A percentile compares a stretch with the other conserved stretches of the same genome.
Evolutionary conservation across 2,888 invertebrate species (phyloP).

Genomic region (Nomada ferruginata): DNA sequence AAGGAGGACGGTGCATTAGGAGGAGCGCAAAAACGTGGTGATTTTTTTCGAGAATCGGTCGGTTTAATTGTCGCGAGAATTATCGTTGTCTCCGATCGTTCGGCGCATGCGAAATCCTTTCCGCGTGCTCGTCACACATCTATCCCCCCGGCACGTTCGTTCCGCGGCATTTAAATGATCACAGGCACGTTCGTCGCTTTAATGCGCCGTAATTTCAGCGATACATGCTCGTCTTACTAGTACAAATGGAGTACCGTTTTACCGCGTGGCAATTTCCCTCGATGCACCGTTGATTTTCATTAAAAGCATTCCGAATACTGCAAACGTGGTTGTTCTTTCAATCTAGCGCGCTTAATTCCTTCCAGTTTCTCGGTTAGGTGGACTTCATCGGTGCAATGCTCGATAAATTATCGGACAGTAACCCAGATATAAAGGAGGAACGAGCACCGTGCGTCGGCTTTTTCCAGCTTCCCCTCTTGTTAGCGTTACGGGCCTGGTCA

Average conservation of each 20-base stretch:
- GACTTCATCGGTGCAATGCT: slow-evolving; percentile 17
- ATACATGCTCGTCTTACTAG: slow-evolving; percentile 42
- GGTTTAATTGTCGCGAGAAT: slow-evolving; percentile 44
- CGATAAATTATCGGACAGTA: neutral
- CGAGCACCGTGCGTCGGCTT: neutral
- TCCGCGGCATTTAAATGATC: slow-evolving; percentile 59
- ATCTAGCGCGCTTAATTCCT: slow-evolving; percentile 17
- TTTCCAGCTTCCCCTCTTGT: neutral
- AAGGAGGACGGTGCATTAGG: neutral
- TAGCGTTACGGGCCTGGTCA: neutral
- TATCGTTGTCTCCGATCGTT: slow-evolving; percentile 45
- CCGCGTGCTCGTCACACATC: slow-evolving; percentile 52
- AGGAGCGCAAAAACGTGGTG: neutral
- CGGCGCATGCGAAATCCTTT: slow-evolving; percentile 23
- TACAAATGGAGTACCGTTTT: slow-evolving; percentile 54
- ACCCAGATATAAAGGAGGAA: slow-evolving; percentile 8
- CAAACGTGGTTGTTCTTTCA: neutral
- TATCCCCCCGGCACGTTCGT: slow-evolving; percentile 53
- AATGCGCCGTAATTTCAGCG: slow-evolving; percentile 63
- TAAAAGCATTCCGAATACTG: slow-evolving; percentile 39
- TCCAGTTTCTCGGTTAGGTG: slow-evolving; percentile 20
- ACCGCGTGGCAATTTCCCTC: slow-evolving; percentile 46
- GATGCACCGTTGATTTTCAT: slow-evolving; percentile 49
- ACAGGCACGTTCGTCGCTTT: slow-evolving; percentile 60
- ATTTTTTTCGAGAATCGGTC: slow-evolving; percentile 28